Evolutionary conservation across 1,140 invertebrate genomes (phyloP), one percentile per base, ranked within the genome.

Genomic region (Cyrtorhinus lividipennis): DNA sequence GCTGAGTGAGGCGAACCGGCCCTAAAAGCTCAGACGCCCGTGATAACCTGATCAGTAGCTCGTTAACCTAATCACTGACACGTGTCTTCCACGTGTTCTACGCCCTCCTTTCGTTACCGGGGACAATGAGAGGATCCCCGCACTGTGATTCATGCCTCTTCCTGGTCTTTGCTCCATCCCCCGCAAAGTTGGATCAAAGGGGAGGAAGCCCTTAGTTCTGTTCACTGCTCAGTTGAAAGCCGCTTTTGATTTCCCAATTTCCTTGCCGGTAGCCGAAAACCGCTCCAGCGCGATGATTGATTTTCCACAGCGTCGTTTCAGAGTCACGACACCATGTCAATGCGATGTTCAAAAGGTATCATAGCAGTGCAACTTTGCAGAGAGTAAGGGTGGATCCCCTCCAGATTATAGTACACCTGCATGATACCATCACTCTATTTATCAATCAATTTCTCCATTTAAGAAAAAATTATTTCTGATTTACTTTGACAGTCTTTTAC

Each of bases 1-100:
- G 8, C 10, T 20, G 8, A 53, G 48, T 44, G 8, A 20, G 48
- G 20, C 30, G 20, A 5, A 12, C 12, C 10, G 38, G 38, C 48
- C 12, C 10, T 10, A 53, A 15, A 53, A 20, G 48, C 8, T 20
- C 48, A 53, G 48, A 53, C 48, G 20, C 48, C 48, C 48, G 48
- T 53, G 48, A 53, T 53, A 53, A 53, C 48, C 48, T 53, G 48
- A 53, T 53, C 48, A 53, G 48, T 53, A 53, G 48, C 48, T 53
- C 48, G 48, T 53, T 53, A 53, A 53, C 48, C 48, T 53, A 53
- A 53, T 53, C 48, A 53, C 20, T 20, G 48, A 22, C 48, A 53
- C 48, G 48, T 53, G 48, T 22, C 48, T 53, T 22, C 20, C 48
- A 53, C 48, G 48, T 53, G 48, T 53, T 22, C 48, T 20, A 12